Evolutionary conservation across 2,797 vertebrate species (phyloP), one percentile per base, ranked within the genome.

Genomic region (Xenentodon cancila): DNA sequence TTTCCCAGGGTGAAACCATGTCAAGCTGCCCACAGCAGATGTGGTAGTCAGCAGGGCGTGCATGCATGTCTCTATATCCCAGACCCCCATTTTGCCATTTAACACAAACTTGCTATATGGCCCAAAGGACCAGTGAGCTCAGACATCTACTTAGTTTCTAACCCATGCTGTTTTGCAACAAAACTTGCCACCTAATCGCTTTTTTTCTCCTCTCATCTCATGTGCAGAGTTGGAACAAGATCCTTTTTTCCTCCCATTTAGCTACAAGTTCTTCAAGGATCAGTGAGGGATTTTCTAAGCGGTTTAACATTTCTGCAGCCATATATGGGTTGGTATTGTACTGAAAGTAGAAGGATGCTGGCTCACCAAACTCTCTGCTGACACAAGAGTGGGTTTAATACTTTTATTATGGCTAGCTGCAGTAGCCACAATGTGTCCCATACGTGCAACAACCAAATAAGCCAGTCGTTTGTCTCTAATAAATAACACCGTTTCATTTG

Each of bases 221-320:
- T 12, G 22, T 61, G 68, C 61, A 8, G 46, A 64, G 71, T 25
- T 42, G 56, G 68, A 72, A 75, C 62, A 61, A 67, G 55, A 70
- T 71, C 59, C 58, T 15, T 51, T 67, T 56, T 40, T 51, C 18
- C 2, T 51, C 64, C 60, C 34, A 37, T 37, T 37, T 5, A 4
- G 64, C 62, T 57, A 62, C 43, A 61, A 53, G 66, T 53, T 73
- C 75, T 73, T 85, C 58, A 49, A 72, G 80, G 82, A 82, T 81
- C 81, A 78, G 69, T 2, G 66, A 80, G 62, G 80, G 77, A 84
- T 79, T 84, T 84, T 67, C 71, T 72, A 63, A 72, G 77, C n/a
- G 49, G 74, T 80, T 85, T 80, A 82, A 72, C 66, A 73, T 80
- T 81, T 81, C 66, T 65, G 16, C 63, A 68, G 37, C 56, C 67